Conservation (phyloP, 2,888 invertebrate species). For the Microplitis manilae region DNA sequence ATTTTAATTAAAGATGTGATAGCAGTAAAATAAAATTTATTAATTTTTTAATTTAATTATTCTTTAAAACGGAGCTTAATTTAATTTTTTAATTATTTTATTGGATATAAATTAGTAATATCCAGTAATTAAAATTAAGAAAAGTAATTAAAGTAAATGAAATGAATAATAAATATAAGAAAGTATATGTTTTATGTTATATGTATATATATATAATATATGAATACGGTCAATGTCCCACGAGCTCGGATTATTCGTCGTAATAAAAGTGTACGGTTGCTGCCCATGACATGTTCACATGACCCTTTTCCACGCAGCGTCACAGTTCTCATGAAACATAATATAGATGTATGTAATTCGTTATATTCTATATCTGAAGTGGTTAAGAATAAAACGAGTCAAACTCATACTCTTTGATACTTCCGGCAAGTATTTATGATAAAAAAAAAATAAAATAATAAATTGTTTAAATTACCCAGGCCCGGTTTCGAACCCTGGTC, state of each 20-base stretch:
- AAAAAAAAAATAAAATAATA: not conserved
- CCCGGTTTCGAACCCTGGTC: slow-evolving; percentile 28
- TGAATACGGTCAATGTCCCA: slow-evolving; percentile 65
- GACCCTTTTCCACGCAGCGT: slow-evolving; percentile 69
- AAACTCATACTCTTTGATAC: slow-evolving; percentile 65
- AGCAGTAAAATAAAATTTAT: no score
- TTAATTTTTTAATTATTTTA: slow-evolving; percentile 37
- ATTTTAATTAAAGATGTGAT: no score
- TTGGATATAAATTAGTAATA: slow-evolving; percentile 13
- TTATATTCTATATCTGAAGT: not conserved
- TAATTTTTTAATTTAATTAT: no score
- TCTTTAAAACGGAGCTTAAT: no score
- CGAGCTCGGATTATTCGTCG: slow-evolving; percentile 57
- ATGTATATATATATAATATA: not conserved
- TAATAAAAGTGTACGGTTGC: slow-evolving; percentile 61
- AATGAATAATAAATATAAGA: slow-evolving; percentile 23
- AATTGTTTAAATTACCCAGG: not conserved
- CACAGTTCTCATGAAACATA: slow-evolving; percentile 70
- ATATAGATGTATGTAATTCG: slow-evolving; percentile 56
- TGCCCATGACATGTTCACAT: slow-evolving; percentile 70
- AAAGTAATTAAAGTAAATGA: not conserved
- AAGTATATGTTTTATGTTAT: slow-evolving; percentile 32
- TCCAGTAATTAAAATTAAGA: no score
- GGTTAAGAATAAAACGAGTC: slow-evolving; percentile 61
- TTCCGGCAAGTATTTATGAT: slow-evolving; percentile 64